Conservation (phyloP, 2,888 invertebrate species). For the Macaria liturata region DNA sequence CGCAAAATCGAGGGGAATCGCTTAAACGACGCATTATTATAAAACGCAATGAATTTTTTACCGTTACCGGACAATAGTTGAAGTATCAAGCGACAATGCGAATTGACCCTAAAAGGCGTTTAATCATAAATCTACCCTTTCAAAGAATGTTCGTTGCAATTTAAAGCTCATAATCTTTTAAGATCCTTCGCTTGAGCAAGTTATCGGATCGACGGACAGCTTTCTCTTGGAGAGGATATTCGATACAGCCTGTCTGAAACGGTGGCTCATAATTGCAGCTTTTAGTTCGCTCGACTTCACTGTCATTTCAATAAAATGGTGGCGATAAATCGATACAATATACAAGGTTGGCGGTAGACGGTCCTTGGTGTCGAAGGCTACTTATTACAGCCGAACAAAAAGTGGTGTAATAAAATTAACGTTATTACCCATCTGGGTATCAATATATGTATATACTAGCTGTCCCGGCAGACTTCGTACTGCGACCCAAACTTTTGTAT, state of each 20-base stretch:
- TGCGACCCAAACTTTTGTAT: too few species aligned
- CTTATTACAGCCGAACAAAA: too few species aligned
- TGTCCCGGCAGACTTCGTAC: too few species aligned
- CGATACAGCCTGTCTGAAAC: slow-evolving; percentile 7
- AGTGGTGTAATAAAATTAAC: too few species aligned
- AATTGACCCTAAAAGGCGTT: background rate
- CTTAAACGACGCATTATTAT: background rate
- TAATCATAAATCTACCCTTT: background rate
- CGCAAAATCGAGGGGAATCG: slow-evolving; percentile 32
- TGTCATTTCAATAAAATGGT: background rate
- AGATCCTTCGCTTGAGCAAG: slow-evolving; percentile 3
- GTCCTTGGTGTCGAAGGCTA: slow-evolving; percentile 8
- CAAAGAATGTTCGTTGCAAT: background rate
- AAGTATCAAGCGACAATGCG: too few species aligned
- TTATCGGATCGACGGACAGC: background rate
- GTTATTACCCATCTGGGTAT: too few species aligned
- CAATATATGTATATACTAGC: too few species aligned
- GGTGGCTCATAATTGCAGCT: background rate
- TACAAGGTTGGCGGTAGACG: slow-evolving; percentile 1
- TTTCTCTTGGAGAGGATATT: slow-evolving; percentile 10
- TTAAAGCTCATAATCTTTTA: slow-evolving; percentile 1
- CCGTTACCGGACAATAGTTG: background rate
- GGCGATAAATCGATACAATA: slow-evolving; percentile 8
- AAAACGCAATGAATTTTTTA: background rate
- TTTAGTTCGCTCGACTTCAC: slow-evolving; percentile 2